These are phyloP conservation scores for Drosophila kokeensis DNA, from an alignment of 2,888 invertebrate species.

Conservation along the genomic window DNA sequence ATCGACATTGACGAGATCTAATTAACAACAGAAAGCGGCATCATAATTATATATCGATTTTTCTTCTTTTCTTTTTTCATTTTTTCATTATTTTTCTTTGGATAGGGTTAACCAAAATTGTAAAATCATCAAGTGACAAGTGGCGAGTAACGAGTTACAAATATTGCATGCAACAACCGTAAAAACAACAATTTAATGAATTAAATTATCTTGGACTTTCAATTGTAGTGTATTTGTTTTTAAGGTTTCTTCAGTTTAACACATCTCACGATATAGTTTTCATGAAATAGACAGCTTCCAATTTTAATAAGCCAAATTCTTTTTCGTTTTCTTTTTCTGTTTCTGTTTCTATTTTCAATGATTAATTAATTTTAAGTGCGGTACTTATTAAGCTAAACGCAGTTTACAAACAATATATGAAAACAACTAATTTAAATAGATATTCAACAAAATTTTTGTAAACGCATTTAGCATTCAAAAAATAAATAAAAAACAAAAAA, in stretches of 20 bases:
- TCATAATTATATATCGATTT: not conserved
- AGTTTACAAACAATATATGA: constrained; percentile 11
- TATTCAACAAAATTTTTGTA: constrained; percentile 14
- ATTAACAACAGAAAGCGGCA: constrained; percentile 66
- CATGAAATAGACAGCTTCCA: not conserved
- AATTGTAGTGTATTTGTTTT: constrained; percentile 45
- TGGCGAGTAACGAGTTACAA: not conserved
- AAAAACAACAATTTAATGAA: constrained; percentile 16
- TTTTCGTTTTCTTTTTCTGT: constrained; percentile 10
- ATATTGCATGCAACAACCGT: constrained; percentile 4
- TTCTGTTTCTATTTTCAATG: constrained; percentile 42
- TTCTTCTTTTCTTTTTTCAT: not conserved
- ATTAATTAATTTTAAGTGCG: constrained; percentile 64
- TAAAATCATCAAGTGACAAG: not conserved
- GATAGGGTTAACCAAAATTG: constrained; percentile 17
- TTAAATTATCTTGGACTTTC: constrained; percentile 45
- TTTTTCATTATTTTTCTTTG: constrained; percentile 13
- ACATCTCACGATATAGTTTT: constrained; percentile 16
- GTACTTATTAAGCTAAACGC: constrained; percentile 54
- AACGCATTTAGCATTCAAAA: constrained; percentile 36
- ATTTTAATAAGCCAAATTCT: constrained; percentile 8
- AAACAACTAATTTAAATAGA: constrained; percentile 15
- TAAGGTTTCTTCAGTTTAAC: constrained; percentile 21
- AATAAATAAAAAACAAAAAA: constrained; percentile 17
- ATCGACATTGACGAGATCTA: constrained; percentile 97